Conservation (phyloP, 37 sponge, comb jelly and placozoan genomes). For the Halichondria panicea region DNA sequence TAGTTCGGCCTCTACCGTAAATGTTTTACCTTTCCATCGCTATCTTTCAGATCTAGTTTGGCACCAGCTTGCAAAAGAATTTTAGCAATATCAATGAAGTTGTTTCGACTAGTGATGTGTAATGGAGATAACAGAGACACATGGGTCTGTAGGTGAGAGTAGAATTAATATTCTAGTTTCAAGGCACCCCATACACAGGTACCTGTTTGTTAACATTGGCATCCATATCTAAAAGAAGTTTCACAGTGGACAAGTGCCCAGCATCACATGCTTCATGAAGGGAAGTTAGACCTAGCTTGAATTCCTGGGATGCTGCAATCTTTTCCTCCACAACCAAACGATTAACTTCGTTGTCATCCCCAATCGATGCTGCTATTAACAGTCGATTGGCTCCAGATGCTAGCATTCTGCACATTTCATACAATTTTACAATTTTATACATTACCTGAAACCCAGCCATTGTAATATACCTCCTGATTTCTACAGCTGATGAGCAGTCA, state of each 20-base stretch:
- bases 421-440: too few relatives aligned
- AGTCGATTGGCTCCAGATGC: conserved; percentile 56
- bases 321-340: conserved; percentile 32
- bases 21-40: conserved; percentile 60
- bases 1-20: too few relatives aligned
- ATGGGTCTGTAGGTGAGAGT: conserved; percentile 7
- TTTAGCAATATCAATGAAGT: conserved; percentile 30
- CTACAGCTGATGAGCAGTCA: conserved; percentile 56
- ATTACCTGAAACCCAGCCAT: not conserved
- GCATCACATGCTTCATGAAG: conserved; percentile 71
- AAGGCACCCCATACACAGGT: not conserved
- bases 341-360: conserved; percentile 30
- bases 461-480: conserved; percentile 39
- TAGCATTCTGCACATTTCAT: conserved; percentile 35
- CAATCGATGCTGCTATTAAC: conserved; percentile 47
- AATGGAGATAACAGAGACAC: conserved; percentile 53
- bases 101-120: conserved; percentile 56
- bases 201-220: conserved; percentile 64
- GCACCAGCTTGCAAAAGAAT: conserved; percentile 63
- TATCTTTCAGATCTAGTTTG: conserved; percentile 62
- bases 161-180: not conserved
- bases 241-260: conserved; percentile 27
- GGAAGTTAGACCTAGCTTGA: conserved; percentile 55
- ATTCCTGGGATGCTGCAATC: conserved; percentile 40
- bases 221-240: conserved; percentile 34